A percentile compares a stretch with the other conserved stretches of the same genome.
Evolutionary conservation across 2,113 vertebrate genomes (phyloP).

Genomic region (Dicentrarchus labrax): DNA sequence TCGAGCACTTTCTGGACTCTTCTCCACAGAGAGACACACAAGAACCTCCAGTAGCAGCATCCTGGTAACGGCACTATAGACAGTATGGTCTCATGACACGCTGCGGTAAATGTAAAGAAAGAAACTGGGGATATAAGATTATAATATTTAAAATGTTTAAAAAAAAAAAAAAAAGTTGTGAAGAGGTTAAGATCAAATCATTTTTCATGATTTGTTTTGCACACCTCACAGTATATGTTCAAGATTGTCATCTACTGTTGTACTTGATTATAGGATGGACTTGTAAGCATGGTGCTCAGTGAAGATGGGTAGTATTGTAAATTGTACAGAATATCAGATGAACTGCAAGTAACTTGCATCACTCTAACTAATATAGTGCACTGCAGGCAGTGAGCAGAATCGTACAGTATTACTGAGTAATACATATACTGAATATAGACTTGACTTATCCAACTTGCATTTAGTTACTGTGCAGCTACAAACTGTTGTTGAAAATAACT

Average conservation of each 20-base stretch:
- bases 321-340: conserved; percentile 63
- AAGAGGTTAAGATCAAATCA: conserved; percentile 30
- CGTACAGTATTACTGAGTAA: conserved; percentile 69
- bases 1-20: conserved; percentile 58
- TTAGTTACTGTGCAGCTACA: conserved; percentile 73
- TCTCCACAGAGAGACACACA: conserved; percentile 50
- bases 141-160: conserved; percentile 26
- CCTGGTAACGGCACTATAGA: conserved; percentile 18
- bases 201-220: conserved; percentile 57
- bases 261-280: conserved; percentile 54
- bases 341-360: conserved; percentile 62
- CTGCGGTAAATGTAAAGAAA: conserved; percentile 11
- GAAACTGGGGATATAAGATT: background rate
- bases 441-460: conserved; percentile 62
- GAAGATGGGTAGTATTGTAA: conserved; percentile 61
- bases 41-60: conserved; percentile 52
- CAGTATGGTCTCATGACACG: conserved; percentile 22
- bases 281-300: conserved; percentile 48
- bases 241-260: conserved; percentile 56
- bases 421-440: conserved; percentile 64
- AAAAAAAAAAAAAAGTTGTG: conserved; percentile 14
- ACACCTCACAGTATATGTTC: conserved; percentile 55
- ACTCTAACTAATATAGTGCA: conserved; percentile 61
- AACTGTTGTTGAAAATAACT: conserved; percentile 58
- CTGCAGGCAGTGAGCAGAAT: conserved; percentile 77